A percentile compares a stretch with the other conserved stretches of the same genome.
These are phyloP conservation scores for Athalia rosae DNA, from an alignment of 2,888 invertebrate species.

Conservation along the genomic window DNA sequence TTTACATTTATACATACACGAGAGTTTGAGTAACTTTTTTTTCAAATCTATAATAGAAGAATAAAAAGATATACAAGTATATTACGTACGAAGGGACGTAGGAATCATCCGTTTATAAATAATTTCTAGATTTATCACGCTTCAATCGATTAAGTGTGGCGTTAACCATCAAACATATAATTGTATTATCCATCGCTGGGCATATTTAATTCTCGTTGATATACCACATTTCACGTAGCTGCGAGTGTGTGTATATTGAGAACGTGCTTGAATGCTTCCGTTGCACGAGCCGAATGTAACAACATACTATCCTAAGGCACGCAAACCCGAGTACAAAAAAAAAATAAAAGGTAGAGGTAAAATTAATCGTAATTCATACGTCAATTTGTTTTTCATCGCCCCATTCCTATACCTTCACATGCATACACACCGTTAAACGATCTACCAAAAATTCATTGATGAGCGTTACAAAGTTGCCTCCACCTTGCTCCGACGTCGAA, in stretches of 20 bases:
- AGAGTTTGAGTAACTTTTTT: not conserved
- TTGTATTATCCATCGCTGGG: constrained; percentile 21
- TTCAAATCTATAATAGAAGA: not conserved
- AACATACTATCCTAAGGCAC: constrained; percentile 33
- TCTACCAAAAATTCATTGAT: no score
- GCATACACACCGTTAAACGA: not conserved
- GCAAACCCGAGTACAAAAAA: constrained; percentile 16
- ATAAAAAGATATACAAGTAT: no score
- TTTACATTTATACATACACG: not conserved
- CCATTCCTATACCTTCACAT: not conserved
- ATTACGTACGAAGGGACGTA: not conserved
- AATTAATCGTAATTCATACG: constrained; percentile 41
- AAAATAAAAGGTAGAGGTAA: constrained; percentile 18
- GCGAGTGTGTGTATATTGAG: constrained; percentile 8
- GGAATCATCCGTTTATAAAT: constrained; percentile 10
- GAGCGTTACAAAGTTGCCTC: not conserved
- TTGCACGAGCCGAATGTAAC: constrained; percentile 37
- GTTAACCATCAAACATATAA: constrained; percentile 15
- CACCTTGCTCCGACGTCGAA: constrained; percentile 5
- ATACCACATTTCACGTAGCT: constrained; percentile 15
- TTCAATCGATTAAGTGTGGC: constrained; percentile 23
- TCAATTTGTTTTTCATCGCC: constrained; percentile 32
- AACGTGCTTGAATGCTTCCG: constrained; percentile 36
- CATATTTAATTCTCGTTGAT: constrained; percentile 34
- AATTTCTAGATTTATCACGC: constrained; percentile 23